phyloP scores from a whole-genome alignment of 2,113 vertebrate genomes.

The Diphyllodes magnificus region DNA sequence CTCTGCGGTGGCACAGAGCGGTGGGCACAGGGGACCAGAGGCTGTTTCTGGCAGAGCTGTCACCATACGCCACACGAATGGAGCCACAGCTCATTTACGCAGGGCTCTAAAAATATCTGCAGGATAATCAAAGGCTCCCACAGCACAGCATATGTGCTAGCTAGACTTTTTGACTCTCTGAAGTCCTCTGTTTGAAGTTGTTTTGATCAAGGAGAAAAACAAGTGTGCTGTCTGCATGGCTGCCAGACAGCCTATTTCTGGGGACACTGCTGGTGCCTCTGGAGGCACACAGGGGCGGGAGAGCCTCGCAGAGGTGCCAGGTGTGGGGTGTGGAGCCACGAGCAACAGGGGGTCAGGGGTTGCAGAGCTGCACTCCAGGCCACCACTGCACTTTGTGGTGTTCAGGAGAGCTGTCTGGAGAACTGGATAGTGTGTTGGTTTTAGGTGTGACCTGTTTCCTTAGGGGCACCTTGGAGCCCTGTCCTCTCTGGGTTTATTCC shows the following conservation, averaged over 20 bases:
- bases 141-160: neutral
- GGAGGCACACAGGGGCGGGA: neutral
- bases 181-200: neutral
- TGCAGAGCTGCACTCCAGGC: neutral
- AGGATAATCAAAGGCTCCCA: slow-evolving; percentile 33
- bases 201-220: slow-evolving; percentile 3
- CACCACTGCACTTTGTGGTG: accelerated
- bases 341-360: neutral
- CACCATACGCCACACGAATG: accelerated
- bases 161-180: neutral
- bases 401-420: neutral
- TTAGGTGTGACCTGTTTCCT: neutral
- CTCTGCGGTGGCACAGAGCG: neutral
- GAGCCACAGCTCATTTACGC: neutral
- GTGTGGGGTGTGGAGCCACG: neutral
- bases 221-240: neutral
- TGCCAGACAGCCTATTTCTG: neutral
- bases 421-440: neutral
- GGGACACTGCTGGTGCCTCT: neutral
- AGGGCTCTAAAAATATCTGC: slow-evolving; percentile 24
- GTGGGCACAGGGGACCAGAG: neutral
- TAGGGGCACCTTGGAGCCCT: neutral
- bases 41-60: neutral
- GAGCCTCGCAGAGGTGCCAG: accelerated
- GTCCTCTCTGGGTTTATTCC: neutral